These are phyloP conservation scores for Sisyra terminalis DNA, from an alignment of 2,888 invertebrate species.

Conservation along the genomic window DNA sequence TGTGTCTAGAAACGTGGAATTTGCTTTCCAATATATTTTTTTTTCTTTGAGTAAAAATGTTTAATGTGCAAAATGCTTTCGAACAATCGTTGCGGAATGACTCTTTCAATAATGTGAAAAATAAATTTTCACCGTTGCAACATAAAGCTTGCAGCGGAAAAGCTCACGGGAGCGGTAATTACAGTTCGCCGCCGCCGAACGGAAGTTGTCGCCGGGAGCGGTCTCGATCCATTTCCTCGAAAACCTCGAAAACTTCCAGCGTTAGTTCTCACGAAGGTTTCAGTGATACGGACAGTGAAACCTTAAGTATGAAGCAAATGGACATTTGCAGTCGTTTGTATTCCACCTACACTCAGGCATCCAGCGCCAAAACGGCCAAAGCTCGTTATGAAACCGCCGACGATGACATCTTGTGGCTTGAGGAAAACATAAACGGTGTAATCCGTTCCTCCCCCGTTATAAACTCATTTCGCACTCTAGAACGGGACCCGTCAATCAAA, in stretches of 20 bases:
- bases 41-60: too few species aligned
- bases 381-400: slow-evolving; percentile 35
- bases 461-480: slow-evolving; percentile 10
- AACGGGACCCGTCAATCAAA: slow-evolving; percentile 7
- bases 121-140: slow-evolving; percentile 34
- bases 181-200: slow-evolving; percentile 10
- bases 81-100: slow-evolving; percentile 41
- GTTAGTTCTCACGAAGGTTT: slow-evolving; percentile 47
- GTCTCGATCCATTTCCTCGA: slow-evolving; percentile 20
- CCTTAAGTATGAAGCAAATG: slow-evolving; percentile 18
- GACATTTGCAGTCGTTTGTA: slow-evolving; percentile 35
- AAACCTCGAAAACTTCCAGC: slow-evolving; percentile 35
- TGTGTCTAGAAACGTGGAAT: too few species aligned
- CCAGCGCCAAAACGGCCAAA: slow-evolving; percentile 39
- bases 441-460: background rate
- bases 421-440: background rate
- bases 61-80: slow-evolving; percentile 22
- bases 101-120: slow-evolving; percentile 32
- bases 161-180: slow-evolving; percentile 56
- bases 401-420: slow-evolving; percentile 22
- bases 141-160: slow-evolving; percentile 62
- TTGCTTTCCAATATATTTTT: too few species aligned
- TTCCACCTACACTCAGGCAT: slow-evolving; percentile 39
- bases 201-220: slow-evolving; percentile 19
- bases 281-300: slow-evolving; percentile 48